phyloP scores from a whole-genome alignment of 2,888 invertebrate genomes.

The Scaptomyza flava region DNA sequence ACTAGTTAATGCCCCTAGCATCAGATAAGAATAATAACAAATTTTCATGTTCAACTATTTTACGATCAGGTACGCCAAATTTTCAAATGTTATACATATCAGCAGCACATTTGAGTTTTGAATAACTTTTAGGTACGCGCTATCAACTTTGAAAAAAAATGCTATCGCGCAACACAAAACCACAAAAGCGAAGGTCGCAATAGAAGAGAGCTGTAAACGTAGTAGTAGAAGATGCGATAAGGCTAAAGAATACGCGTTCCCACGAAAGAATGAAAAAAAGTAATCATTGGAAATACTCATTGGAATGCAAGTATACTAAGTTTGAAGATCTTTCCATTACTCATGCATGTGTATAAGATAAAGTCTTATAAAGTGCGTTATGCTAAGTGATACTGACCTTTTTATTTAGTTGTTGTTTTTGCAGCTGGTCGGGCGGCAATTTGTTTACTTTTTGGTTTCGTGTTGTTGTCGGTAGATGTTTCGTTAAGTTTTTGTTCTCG shows the following conservation, averaged over 20 bases:
- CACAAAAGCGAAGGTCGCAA: constrained; percentile 37
- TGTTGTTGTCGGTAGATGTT: constrained; percentile 49
- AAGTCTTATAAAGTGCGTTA: constrained; percentile 12
- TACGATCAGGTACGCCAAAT: constrained; percentile 19
- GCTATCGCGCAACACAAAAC: constrained; percentile 12
- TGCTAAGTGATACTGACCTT: constrained; percentile 63
- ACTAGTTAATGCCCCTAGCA: too few species aligned
- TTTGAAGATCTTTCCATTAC: not conserved
- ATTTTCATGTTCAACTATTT: constrained; percentile 12
- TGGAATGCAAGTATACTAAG: not conserved
- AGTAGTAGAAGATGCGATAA: constrained; percentile 20
- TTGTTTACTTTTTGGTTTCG: constrained; percentile 71
- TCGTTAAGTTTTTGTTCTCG: constrained; percentile 58
- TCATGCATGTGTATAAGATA: not conserved
- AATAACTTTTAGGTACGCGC: constrained; percentile 15
- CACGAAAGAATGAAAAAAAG: constrained; percentile 7
- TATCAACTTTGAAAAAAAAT: constrained; percentile 34
- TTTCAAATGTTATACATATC: too few species aligned
- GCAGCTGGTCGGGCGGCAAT: constrained; percentile 46
- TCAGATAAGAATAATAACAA: constrained; percentile 46
- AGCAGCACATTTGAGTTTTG: not conserved
- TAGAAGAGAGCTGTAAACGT: constrained; percentile 21
- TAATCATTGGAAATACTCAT: constrained; percentile 14
- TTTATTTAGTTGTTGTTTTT: constrained; percentile 42
- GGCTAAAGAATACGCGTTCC: not conserved